phyloP scores from a whole-genome alignment of 2,888 invertebrate species.

The Lepidocyrtinus sp. region DNA sequence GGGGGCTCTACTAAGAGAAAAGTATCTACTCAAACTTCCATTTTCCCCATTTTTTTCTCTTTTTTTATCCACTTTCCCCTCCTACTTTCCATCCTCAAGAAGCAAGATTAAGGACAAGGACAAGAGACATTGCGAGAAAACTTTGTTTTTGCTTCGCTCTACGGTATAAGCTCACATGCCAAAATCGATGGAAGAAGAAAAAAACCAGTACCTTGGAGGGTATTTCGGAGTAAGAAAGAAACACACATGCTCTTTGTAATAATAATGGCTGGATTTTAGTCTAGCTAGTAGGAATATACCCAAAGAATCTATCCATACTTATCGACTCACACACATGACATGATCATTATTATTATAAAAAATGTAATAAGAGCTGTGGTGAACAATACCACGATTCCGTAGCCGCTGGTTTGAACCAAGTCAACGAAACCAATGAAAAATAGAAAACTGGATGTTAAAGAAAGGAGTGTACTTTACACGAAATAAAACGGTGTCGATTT shows the following conservation, averaged over 20 bases:
- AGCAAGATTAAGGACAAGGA: constrained; percentile 52
- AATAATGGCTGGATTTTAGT: constrained; percentile 7
- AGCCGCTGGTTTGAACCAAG: too few relatives aligned
- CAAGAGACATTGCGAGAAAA: constrained; percentile 16
- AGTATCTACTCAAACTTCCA: constrained; percentile 40
- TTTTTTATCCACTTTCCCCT: constrained; percentile 43
- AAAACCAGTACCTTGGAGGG: constrained; percentile 12
- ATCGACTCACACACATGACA: constrained; percentile 8
- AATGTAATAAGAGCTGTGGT: constrained; percentile 34
- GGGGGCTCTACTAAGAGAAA: background rate
- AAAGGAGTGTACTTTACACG: background rate
- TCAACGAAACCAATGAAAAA: too few relatives aligned
- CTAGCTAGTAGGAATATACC: background rate
- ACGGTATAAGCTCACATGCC: background rate
- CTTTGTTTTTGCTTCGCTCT: constrained; percentile 21
- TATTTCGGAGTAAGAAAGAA: background rate
- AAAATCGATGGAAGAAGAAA: constrained; percentile 41
- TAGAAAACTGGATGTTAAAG: too few relatives aligned
- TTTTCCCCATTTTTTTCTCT: constrained; percentile 35
- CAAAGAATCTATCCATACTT: constrained; percentile 19
- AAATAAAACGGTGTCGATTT: constrained; percentile 15
- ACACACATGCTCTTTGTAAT: constrained; percentile 9
- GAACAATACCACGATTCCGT: too few relatives aligned
- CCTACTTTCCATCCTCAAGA: background rate
- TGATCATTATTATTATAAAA: constrained; percentile 36